Conservation (phyloP, 2,888 invertebrate species). For the Phasia obesa region DNA sequence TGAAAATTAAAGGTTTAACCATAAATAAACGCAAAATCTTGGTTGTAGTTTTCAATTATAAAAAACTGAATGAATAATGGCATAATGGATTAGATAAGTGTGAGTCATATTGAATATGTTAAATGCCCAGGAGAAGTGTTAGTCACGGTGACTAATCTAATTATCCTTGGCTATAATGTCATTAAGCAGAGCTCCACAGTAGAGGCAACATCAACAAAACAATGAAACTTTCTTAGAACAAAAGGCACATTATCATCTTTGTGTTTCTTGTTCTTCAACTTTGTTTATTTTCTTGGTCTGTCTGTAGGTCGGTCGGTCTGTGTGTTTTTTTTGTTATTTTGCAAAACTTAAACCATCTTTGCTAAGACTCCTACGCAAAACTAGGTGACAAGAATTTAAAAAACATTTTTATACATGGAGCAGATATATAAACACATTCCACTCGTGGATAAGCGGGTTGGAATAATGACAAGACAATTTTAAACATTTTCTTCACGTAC, state of each 20-base stretch:
- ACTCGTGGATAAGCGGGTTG: no score
- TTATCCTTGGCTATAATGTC: slow-evolving; percentile 60
- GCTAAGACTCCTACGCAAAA: not conserved
- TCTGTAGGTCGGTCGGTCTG: not conserved
- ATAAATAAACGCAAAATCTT: not conserved
- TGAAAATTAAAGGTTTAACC: not conserved
- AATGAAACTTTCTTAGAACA: slow-evolving; percentile 24
- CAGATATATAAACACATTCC: no score
- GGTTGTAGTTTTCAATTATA: slow-evolving; percentile 3
- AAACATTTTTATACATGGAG: no score
- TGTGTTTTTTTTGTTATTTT: not conserved
- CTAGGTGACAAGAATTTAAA: not conserved
- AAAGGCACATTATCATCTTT: not conserved
- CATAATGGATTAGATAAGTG: not conserved
- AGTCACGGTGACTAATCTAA: slow-evolving; percentile 50
- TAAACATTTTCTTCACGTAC: no score
- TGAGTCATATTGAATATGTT: slow-evolving; percentile 28
- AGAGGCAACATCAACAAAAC: not conserved
- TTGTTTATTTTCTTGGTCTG: not conserved
- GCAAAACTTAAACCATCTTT: not conserved
- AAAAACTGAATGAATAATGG: not conserved
- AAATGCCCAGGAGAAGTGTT: slow-evolving; percentile 55
- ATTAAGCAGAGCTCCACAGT: slow-evolving; percentile 33
- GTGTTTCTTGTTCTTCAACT: not conserved
- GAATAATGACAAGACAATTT: no score